Base-by-base conservation (phyloP, 2,113 vertebrate genomes). In the Guaruba guarouba region DNA sequence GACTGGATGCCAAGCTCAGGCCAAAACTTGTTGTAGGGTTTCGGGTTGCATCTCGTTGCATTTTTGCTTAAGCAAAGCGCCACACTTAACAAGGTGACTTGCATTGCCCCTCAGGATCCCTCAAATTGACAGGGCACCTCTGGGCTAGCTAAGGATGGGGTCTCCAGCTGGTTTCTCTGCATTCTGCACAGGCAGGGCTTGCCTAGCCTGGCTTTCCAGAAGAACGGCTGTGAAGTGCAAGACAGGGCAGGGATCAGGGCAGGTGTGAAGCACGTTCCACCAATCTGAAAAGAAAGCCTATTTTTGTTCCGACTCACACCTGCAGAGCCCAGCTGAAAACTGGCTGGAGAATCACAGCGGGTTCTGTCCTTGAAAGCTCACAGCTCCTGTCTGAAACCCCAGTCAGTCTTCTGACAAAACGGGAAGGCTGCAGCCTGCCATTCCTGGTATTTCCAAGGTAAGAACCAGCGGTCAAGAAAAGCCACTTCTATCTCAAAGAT, bases 1-100 rank as follows among this genome's bases (percentile, higher is more conserved):
- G 88, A 76, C 28, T 1, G 76, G 86, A 39, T 86, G 95, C 97
- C 96, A 97, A 92, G 71, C 20, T 97, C 97, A 97, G 95, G 97
- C 83, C 92, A 96, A 94, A 96, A 96, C 96, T 94, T 97, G 96
- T 96, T 46, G 55, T 0, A 63, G 55, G 86, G 92, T 92, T 96
- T 96, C 79, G 1, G 82, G 83, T 93, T 95, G 62, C 76, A 74
- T 39, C 84, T 77, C 23, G 70, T 25, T 46, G 41, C 43, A 31
- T 28, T 93, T 96, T 85, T 35, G 25, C 55, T 95, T 20, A 6
- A 75, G 80, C 77, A 88, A 73, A 13, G 9, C 43, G 43, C 39
- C 62, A 57, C 41, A 16, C 11, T n/a, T 23, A 2, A 9, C 11
- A 39, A 83, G 49, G 52, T 13, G 57, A 27, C 64, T 49, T 20